Percentiles rank a stretch among this genome's conserved stretches.
Conservation (phyloP, 2,888 invertebrate species). For the Lingula anatina region DNA sequence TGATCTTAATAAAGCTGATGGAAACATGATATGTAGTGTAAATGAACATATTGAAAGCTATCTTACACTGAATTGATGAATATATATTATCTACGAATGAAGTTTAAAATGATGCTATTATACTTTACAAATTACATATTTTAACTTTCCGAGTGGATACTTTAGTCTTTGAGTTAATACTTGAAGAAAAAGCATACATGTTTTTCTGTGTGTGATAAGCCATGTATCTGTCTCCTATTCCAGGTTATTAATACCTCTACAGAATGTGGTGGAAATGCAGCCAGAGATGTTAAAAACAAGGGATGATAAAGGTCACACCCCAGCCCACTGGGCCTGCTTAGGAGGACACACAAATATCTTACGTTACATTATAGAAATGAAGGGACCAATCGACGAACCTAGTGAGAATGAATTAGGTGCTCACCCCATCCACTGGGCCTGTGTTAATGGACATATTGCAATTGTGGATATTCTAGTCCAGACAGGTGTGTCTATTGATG, state of each 20-base stretch:
- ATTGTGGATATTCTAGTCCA: constrained; percentile 70
- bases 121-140: too few species aligned
- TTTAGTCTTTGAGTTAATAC: too few species aligned
- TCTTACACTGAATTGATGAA: too few species aligned
- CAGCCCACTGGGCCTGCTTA: constrained; percentile 86
- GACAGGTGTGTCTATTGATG: constrained; percentile 77
- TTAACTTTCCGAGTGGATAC: too few species aligned
- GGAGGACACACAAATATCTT: constrained; percentile 87
- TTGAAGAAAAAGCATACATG: too few species aligned
- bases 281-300: constrained; percentile 67
- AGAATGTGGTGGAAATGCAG: constrained; percentile 74
- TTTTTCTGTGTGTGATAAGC: too few species aligned
- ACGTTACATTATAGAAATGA: constrained; percentile 72
- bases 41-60: too few species aligned
- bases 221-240: constrained; percentile 20
- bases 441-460: constrained; percentile 84
- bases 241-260: constrained; percentile 78
- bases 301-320: constrained; percentile 89
- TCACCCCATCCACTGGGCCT: constrained; percentile 90
- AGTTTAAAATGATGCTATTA: too few species aligned
- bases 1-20: too few species aligned
- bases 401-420: constrained; percentile 86
- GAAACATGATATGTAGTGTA: too few species aligned
- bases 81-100: too few species aligned
- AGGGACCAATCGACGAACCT: constrained; percentile 77